Evolutionary conservation across 2,113 vertebrate genomes (phyloP), one percentile per base, ranked within the genome.

Genomic region (Promerops cafer): DNA sequence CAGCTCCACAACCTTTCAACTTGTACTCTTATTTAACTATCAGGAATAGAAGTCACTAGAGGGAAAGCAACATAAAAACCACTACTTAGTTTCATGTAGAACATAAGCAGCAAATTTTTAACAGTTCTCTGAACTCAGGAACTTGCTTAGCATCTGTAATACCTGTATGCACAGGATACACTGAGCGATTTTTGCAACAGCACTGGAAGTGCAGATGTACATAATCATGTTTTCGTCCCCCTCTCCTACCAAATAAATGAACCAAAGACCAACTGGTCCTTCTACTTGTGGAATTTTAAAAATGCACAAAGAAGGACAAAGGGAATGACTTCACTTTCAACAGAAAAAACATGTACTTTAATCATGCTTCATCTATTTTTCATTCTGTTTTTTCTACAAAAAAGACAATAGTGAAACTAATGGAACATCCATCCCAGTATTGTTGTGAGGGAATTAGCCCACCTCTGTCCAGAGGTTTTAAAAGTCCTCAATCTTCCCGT

Each of bases 91-190:
- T 65, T 74, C 33, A 8, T 20, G 20, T 28, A 52, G 8, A n/a
- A 31, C 27, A 61, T 4, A 86, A 44, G 9, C 17, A 61, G 7
- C 9, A 65, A 65, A 45, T 24, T 39, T 68, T 57, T 7, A 47
- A 39, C 7, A 37, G 11, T 27, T 70, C 22, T 61, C 45, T 84
- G 45, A 87, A 61, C 39, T 69, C 1, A 45, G 16, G 20, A 83
- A 86, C 19, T 21, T 66, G 31, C 10, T 59, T 5, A 52, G 22
- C 70, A 68, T 59, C 39, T 79, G 2, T 35, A 45, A 44, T 17
- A 45, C 8, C 16, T 26, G 5, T 13, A 54, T 4, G 5, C 22
- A 82, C 9, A 27, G 0, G 0, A 77, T 1, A 71, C 13, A 76
- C 28, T 5, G 3, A 35, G 12, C 1, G 1, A 63, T 30, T 47